Conservation (phyloP, 2,888 invertebrate genomes). For the Lucinisca nassula region DNA sequence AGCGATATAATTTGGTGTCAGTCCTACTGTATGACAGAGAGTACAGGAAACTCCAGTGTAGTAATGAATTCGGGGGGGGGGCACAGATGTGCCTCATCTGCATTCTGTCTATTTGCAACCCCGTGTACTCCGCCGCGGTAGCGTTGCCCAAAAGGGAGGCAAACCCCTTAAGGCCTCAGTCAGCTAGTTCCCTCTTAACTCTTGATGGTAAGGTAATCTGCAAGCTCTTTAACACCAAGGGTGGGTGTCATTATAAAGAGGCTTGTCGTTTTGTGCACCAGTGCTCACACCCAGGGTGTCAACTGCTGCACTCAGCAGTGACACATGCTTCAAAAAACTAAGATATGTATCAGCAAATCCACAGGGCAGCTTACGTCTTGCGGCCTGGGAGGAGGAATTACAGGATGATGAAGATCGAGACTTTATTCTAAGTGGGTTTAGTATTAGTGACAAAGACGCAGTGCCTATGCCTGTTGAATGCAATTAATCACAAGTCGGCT, state of each 20-base stretch:
- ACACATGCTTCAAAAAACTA: conserved; percentile 9
- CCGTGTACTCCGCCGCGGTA: neutral
- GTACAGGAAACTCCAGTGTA: conserved; percentile 15
- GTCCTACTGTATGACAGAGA: conserved; percentile 38
- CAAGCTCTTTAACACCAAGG: conserved; percentile 6
- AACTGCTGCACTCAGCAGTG: neutral
- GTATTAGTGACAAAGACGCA: neutral
- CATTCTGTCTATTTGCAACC: conserved; percentile 9
- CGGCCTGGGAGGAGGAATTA: conserved; percentile 6
- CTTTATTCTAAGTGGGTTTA: neutral
- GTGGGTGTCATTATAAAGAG: conserved; percentile 1
- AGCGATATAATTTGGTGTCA: conserved; percentile 14
- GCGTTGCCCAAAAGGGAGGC: neutral
- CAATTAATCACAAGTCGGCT: neutral
- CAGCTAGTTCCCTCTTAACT: neutral
- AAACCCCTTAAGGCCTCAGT: neutral
- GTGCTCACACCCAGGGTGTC: conserved; percentile 17
- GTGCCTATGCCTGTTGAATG: neutral
- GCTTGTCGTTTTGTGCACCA: conserved; percentile 13
- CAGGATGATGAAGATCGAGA: neutral
- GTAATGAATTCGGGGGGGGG: conserved; percentile 27
- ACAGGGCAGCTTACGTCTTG: neutral
- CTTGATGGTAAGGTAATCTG: conserved; percentile 15
- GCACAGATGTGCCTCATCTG: conserved; percentile 30
- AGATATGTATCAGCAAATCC: neutral